These are phyloP conservation scores for Oreotragus oreotragus DNA, from an alignment of 2,113 vertebrate species.

Conservation along the genomic window DNA sequence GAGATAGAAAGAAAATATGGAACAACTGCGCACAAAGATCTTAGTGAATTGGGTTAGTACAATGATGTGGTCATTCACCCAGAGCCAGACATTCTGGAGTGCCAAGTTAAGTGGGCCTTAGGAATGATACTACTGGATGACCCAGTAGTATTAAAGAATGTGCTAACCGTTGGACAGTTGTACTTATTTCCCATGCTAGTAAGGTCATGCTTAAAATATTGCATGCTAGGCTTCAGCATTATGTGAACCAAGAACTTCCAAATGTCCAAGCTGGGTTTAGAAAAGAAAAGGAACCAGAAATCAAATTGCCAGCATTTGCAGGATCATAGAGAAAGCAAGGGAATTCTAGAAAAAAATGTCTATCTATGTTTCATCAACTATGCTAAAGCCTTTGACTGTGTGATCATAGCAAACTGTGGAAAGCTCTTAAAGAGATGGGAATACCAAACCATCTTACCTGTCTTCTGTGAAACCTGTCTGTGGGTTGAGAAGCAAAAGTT, in stretches of 20 bases:
- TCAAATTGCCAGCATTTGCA: neutral
- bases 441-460: neutral
- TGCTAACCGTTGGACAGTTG: neutral
- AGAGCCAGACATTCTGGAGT: neutral
- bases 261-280: neutral
- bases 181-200: neutral
- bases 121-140: neutral
- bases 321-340: neutral
- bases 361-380: neutral
- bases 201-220: neutral
- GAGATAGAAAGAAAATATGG: neutral
- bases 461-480: neutral
- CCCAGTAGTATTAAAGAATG: neutral
- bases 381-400: neutral
- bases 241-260: neutral
- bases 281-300: neutral
- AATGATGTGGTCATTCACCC: neutral
- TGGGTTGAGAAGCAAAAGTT: neutral
- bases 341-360: neutral
- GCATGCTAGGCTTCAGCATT: neutral
- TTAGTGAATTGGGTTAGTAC: neutral
- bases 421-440: neutral
- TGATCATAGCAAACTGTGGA: neutral
- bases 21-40: neutral
- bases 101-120: neutral